Base-by-base conservation (phyloP, 1,140 invertebrate species). In the Zaprionus vittiger region DNA sequence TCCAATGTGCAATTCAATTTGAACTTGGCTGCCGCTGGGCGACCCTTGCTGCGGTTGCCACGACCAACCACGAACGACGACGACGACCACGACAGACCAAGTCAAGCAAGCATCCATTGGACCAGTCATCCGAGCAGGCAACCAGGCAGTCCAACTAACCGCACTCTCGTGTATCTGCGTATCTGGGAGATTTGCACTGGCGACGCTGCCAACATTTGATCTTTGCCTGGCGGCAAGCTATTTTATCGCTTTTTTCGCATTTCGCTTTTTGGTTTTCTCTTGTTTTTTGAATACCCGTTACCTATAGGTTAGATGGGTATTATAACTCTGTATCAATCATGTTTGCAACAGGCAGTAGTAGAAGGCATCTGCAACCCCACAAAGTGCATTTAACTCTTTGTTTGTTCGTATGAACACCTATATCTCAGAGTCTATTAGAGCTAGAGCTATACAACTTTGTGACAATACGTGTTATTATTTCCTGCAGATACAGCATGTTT, bases 171-270 rank as follows among this genome's bases (percentile, higher is more conserved):
- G 82, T 79, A 85, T 85, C 82, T 85, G 77, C 84, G 79, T 85
- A 82, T 86, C 83, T 79, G 71, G 54, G 69, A 84, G 78, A 87
- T 84, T 87, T 79, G 78, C 79, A 71, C 77, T 56, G 41, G 41
- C 69, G 56, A 24, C 70, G 70, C 69, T 63, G 70, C 22, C 75
- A 73, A 73, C 84, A 87, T 89, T 89, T 87, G 84, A 87, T 87
- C 84, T 87, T 84, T 81, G 75, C 54, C 77, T 82, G 83, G 77
- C 80, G 83, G 83, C 83, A 85, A 73, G 83, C 66, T 77, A 81
- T 80, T 79, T 89, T 86, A 66, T 70, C 54, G 70, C 59, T 66
- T 61, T 49, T 49, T 38, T 75, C 31, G 31, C 31, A 34, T 34
- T 34, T 34, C 31, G 31, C 31, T 34, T 34, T 31, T 34, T 34